phyloP scores from a whole-genome alignment of 2,113 vertebrate genomes.

The Xiphophorus hellerii region DNA sequence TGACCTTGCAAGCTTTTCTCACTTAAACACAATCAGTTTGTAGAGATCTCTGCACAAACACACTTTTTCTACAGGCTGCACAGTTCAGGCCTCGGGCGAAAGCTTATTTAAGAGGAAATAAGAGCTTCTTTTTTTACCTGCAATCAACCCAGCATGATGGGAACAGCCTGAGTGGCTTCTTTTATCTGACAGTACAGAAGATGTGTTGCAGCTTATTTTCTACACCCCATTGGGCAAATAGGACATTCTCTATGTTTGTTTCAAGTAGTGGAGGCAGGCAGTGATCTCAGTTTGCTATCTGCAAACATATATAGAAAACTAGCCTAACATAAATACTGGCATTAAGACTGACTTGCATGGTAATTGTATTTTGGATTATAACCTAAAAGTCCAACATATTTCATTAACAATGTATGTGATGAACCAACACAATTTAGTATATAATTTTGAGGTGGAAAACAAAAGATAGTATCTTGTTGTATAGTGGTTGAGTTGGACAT shows the following conservation, averaged over 20 bases:
- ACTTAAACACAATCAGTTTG: slow-evolving; percentile 7
- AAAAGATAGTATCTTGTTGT: too few species aligned
- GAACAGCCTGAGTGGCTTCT: neutral
- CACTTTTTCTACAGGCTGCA: slow-evolving; percentile 1
- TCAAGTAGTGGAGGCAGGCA: neutral
- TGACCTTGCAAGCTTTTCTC: slow-evolving; percentile 23
- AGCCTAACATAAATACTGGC: too few species aligned
- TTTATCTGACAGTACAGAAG: neutral
- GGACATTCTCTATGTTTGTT: neutral
- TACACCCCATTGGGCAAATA: neutral
- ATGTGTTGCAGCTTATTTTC: neutral
- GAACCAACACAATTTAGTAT: too few species aligned
- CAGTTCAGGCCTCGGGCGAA: slow-evolving; percentile 1
- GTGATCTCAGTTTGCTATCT: neutral
- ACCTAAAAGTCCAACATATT: too few species aligned
- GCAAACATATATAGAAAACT: neutral
- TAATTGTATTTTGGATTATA: too few species aligned
- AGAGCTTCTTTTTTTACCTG: slow-evolving; percentile 12
- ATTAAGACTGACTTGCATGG: too few species aligned
- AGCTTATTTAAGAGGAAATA: slow-evolving; percentile 32
- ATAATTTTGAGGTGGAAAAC: too few species aligned
- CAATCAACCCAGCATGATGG: slow-evolving; percentile 8
- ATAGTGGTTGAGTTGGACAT: too few species aligned
- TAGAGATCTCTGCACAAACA: slow-evolving; percentile 29
- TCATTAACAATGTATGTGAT: too few species aligned